Base-by-base conservation (phyloP, 1,140 invertebrate genomes). In the Acromyrmex charruanus region DNA sequence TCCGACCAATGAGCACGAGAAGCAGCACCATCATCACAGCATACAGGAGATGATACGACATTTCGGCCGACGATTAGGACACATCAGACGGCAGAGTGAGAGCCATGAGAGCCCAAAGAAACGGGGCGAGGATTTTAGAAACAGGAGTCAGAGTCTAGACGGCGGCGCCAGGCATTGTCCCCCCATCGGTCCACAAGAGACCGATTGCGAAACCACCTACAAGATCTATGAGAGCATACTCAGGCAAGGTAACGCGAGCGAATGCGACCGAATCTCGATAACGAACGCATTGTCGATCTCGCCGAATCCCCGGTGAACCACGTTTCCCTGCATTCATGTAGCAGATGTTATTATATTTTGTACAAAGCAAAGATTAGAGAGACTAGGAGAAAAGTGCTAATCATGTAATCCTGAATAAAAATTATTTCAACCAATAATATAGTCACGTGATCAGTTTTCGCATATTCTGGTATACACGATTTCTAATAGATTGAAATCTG, bases 171-270 rank as follows among this genome's bases (percentile, higher is more conserved):
- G 96, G 66, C 95, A 95, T 51, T 44, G 58, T 6, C 53, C n/a
- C 14, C 0, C 95, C 95, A 55, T 35, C 91, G 84, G 14, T 95
- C 94, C 90, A 93, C 95, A 66, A 93, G 93, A 97, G 9, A 95
- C 96, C 79, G 98, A 98, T 92, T 98, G 97, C 92, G 97, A 97
- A 58, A 96, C 97, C 12, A 98, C 97, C 12, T 98, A 98, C 93
- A 96, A 97, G 92, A 98, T 98, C 90, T 98, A 97, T 92, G 97
- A 98, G 88, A 96, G 96, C 69, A 98, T 98, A 87, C 95, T 98
- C 1, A 96, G 96, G 95, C 97, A 98, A 97, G 98, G 98, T 98
- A 96, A 95, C 81, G 31, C 65, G 80, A 75, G 44, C 65, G 18
- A 58, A 31, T 35, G 63, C 44, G 72, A 51, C n/a, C 28, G n/a